These are phyloP conservation scores for Esox lucius DNA, from an alignment of 2,797 vertebrate species.

Conservation along the genomic window DNA sequence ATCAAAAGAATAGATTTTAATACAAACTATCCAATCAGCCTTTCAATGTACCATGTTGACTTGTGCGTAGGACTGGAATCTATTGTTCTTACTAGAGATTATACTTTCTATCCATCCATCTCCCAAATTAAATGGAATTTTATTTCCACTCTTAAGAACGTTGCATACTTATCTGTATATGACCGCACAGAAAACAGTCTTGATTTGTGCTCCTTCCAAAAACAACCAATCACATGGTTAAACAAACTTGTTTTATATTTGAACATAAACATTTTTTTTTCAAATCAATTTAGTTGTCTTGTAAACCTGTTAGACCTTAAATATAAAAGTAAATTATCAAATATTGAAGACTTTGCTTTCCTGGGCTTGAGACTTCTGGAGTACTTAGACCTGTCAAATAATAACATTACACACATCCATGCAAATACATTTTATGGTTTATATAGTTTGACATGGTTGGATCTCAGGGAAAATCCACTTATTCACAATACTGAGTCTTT, in stretches of 20 bases:
- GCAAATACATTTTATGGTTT: neutral
- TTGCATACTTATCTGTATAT: too few species aligned
- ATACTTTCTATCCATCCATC: too few species aligned
- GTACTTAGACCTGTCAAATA: neutral
- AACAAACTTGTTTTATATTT: neutral
- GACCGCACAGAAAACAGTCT: too few species aligned
- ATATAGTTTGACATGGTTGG: conserved; percentile 14
- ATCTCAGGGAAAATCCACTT: neutral
- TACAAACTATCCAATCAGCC: neutral
- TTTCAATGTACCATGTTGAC: neutral
- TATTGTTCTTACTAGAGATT: too few species aligned
- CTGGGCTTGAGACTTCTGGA: neutral
- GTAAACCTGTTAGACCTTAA: neutral
- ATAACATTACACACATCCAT: conserved; percentile 23
- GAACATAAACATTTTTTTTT: neutral
- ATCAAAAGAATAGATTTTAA: rapidly evolving
- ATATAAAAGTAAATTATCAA: neutral
- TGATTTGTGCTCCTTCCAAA: conserved; percentile 12
- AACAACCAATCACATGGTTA: neutral
- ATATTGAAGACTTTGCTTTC: conserved; percentile 26
- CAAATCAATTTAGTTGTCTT: neutral
- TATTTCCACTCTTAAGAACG: neutral
- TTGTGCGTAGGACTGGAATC: neutral
- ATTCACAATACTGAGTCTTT: conserved; percentile 10
- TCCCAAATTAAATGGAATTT: too few species aligned